These are phyloP conservation scores for Delphinapterus leucas DNA, from an alignment of 2,113 vertebrate genomes.

Conservation along the genomic window DNA sequence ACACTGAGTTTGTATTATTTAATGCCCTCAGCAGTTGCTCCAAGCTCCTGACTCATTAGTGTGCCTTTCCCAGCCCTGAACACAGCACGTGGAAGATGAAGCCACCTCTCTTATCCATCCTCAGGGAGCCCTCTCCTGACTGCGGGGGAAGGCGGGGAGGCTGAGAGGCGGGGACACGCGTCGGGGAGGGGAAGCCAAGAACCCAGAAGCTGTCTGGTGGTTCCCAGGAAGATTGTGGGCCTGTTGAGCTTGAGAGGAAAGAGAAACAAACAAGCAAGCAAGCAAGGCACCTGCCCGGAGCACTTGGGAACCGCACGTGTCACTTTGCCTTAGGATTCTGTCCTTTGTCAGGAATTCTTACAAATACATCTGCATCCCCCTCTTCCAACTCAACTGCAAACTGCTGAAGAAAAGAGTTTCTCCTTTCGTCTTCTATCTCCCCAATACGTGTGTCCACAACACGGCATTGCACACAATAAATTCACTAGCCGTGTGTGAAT, in stretches of 20 bases:
- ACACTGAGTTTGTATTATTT: constrained; percentile 60
- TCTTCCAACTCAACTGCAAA: not conserved
- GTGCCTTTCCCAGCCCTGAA: constrained; percentile 58
- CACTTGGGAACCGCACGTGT: not conserved
- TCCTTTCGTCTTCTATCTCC: not conserved
- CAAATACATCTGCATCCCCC: not conserved
- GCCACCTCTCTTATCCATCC: constrained; percentile 60
- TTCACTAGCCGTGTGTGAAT: not conserved
- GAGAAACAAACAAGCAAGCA: not conserved
- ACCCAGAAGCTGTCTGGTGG: not conserved
- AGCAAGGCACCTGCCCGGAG: not conserved
- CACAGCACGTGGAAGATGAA: constrained; percentile 60
- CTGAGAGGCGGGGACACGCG: not conserved
- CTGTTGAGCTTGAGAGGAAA: not conserved
- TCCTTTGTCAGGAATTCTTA: not conserved
- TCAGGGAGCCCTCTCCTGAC: not conserved
- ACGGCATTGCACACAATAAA: not conserved
- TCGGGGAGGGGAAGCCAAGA: not conserved
- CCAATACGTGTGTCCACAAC: no score
- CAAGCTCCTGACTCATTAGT: constrained; percentile 55
- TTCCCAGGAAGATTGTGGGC: not conserved
- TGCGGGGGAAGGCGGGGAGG: not conserved
- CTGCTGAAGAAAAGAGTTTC: not conserved
- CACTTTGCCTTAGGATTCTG: not conserved
- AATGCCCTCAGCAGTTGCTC: constrained; percentile 51